phyloP scores from a whole-genome alignment of 2,797 vertebrate species.

The Urosaurus nigricauda region DNA sequence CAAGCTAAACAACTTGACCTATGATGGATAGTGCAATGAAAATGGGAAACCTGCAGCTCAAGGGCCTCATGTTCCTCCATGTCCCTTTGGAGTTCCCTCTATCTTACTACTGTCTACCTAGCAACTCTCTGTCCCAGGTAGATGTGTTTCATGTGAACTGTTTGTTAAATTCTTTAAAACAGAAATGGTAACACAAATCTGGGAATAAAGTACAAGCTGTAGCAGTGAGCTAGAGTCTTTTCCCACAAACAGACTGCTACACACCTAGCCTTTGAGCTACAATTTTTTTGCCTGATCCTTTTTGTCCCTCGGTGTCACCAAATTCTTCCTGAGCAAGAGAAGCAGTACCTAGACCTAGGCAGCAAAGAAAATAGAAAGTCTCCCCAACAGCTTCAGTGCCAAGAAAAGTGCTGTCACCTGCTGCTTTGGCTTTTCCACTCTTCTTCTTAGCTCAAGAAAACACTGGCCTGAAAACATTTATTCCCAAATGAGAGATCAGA shows the following conservation, averaged over 20 bases:
- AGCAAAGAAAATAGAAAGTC: not conserved
- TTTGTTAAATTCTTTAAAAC: not conserved
- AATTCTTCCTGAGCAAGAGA: not conserved
- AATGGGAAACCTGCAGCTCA: too few species aligned
- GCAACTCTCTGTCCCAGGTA: not conserved
- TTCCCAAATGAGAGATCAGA: not conserved
- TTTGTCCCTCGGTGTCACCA: not conserved
- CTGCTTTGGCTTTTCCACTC: not conserved
- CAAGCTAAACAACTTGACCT: too few species aligned
- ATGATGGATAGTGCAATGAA: too few species aligned
- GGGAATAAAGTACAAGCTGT: not conserved
- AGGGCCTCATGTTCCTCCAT: too few species aligned
- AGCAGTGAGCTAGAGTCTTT: not conserved
- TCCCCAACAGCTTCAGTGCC: not conserved
- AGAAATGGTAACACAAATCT: not conserved
- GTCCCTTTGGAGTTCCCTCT: not conserved
- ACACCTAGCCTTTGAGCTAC: not conserved
- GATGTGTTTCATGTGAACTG: not conserved
- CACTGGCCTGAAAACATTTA: not conserved
- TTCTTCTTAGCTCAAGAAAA: not conserved
- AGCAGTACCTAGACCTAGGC: not conserved
- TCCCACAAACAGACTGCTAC: not conserved
- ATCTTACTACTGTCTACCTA: not conserved
- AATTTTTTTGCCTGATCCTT: not conserved
- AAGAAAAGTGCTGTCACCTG: not conserved